phyloP scores from a whole-genome alignment of 2,797 vertebrate genomes.

The Thunnus albacares region DNA sequence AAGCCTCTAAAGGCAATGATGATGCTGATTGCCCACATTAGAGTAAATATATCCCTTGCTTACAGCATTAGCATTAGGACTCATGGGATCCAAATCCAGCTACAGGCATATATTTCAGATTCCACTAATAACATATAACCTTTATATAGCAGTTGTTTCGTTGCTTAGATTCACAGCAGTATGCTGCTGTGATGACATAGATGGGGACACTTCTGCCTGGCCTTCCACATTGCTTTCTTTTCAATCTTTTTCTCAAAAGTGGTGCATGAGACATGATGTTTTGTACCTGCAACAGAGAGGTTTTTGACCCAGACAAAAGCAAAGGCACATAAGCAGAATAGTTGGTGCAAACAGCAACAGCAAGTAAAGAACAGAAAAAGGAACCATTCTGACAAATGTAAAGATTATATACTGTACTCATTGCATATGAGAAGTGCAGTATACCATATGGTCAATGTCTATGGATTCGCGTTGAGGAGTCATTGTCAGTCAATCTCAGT shows the following conservation, averaged over 20 bases:
- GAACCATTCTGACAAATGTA: background rate
- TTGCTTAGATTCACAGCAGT: background rate
- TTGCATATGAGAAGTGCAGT: background rate
- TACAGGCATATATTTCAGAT: slow-evolving; percentile 26
- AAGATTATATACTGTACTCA: background rate
- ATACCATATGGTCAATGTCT: slow-evolving; percentile 4
- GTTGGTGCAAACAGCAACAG: background rate
- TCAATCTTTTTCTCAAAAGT: background rate
- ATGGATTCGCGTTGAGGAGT: too few species aligned
- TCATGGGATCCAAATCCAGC: slow-evolving; percentile 7
- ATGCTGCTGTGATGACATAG: background rate
- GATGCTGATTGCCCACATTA: slow-evolving; percentile 49
- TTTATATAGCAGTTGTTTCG: background rate
- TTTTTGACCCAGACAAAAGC: background rate
- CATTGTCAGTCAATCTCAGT: background rate
- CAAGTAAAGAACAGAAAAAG: background rate
- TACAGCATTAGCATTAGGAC: slow-evolving; percentile 32
- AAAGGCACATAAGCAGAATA: background rate
- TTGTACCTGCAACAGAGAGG: background rate
- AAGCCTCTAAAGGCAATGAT: slow-evolving; percentile 49
- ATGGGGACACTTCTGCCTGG: background rate
- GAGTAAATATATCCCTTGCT: slow-evolving; percentile 45
- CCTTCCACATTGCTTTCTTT: background rate
- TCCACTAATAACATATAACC: slow-evolving; percentile 6
- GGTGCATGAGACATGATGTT: background rate